These are phyloP conservation scores for Pipistrellus kuhlii DNA, from an alignment of 2,797 vertebrate genomes.

Conservation along the genomic window DNA sequence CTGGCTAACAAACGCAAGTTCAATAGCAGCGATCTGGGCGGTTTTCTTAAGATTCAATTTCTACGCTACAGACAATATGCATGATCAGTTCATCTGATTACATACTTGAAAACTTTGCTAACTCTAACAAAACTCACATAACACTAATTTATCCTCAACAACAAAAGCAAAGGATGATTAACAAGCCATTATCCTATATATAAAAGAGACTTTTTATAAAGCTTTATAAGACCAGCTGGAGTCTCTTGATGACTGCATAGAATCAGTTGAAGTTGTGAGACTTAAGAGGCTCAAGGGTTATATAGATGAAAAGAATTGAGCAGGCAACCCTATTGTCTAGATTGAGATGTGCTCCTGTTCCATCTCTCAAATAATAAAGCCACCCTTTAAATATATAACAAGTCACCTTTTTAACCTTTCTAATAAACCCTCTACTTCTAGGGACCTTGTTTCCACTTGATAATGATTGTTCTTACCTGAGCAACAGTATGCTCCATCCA, in stretches of 20 bases:
- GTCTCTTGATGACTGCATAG: not conserved
- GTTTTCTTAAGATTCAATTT: constrained; percentile 23
- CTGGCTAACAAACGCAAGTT: not conserved
- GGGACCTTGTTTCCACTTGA: not conserved
- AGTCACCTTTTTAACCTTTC: constrained; percentile 40
- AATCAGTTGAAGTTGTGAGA: not conserved
- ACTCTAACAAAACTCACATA: not conserved
- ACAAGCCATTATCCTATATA: not conserved
- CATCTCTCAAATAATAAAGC: not conserved
- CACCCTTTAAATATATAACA: not conserved
- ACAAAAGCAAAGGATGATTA: not conserved
- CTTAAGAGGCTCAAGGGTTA: not conserved
- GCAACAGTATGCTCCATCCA: not conserved
- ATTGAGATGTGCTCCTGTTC: not conserved
- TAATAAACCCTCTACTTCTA: constrained; percentile 40
- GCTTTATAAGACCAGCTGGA: not conserved
- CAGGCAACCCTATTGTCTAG: not conserved
- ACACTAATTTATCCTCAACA: not conserved
- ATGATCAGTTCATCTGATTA: not conserved
- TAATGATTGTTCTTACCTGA: not conserved
- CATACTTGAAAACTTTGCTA: constrained; percentile 15
- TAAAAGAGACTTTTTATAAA: not conserved
- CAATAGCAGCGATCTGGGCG: not conserved
- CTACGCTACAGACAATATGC: not conserved
- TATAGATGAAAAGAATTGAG: not conserved